A percentile compares a stretch with the other conserved stretches of the same genome.
Evolutionary conservation across 2,113 vertebrate species (phyloP).

Genomic region (Charadrius vociferus): DNA sequence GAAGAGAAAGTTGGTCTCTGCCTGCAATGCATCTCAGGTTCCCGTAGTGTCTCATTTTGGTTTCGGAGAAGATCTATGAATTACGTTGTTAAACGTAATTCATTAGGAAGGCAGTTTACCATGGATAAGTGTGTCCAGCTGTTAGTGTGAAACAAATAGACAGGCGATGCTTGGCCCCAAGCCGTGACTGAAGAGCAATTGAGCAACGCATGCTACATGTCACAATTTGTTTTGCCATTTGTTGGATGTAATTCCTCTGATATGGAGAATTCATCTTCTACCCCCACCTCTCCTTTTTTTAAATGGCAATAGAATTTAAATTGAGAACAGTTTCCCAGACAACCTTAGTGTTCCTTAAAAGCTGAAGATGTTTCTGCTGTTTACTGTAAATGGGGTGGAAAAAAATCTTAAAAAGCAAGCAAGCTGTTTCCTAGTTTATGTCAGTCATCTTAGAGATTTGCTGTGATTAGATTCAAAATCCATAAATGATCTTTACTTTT

Average conservation of each 20-base stretch:
- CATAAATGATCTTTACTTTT: neutral
- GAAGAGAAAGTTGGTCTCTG: neutral
- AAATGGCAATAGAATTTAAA: neutral
- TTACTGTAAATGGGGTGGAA: neutral
- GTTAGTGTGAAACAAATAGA: slow-evolving; percentile 10
- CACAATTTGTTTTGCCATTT: slow-evolving; percentile 36
- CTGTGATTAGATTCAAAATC: neutral
- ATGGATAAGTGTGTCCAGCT: slow-evolving; percentile 13
- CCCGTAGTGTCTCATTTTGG: neutral
- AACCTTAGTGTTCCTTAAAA: neutral
- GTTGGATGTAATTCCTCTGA: slow-evolving; percentile 23
- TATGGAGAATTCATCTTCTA: neutral
- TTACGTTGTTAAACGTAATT: slow-evolving; percentile 8
- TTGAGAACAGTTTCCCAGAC: neutral
- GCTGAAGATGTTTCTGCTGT: neutral
- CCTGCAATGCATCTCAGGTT: neutral
- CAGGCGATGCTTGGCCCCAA: slow-evolving; percentile 13
- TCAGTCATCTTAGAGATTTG: neutral
- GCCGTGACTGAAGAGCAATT: slow-evolving; percentile 40
- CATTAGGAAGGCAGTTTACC: slow-evolving; percentile 22
- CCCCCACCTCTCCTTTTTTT: neutral
- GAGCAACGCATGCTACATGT: neutral
- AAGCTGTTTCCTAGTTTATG: neutral
- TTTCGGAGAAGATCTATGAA: neutral
- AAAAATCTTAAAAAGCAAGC: neutral